Evolutionary conservation across 30 jellyfish, hydroid and myxozoan genomes (phyloP).

Genomic region (Pelagia noctiluca): DNA sequence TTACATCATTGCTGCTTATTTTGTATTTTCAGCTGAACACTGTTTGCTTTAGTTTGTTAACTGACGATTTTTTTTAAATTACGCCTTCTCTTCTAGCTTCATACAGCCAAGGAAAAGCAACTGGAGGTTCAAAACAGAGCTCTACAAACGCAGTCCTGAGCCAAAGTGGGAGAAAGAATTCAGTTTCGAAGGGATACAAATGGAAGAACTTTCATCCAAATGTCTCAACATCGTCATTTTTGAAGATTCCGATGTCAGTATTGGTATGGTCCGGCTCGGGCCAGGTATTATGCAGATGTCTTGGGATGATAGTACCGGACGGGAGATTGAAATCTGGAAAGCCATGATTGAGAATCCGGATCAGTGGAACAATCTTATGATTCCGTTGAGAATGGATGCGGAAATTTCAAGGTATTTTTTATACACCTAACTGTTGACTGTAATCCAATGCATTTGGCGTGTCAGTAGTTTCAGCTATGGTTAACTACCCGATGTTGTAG

Average conservation of each 20-base stretch:
- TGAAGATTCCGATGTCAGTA: slow-evolving; percentile 62
- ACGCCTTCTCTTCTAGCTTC: slow-evolving; percentile 36
- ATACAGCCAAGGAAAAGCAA: slow-evolving; percentile 68
- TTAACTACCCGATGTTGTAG: too few species aligned
- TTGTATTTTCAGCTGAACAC: too few species aligned
- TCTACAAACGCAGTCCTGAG: slow-evolving; percentile 79
- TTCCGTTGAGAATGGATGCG: slow-evolving; percentile 67
- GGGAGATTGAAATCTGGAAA: slow-evolving; percentile 87
- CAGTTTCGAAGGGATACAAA: slow-evolving; percentile 58
- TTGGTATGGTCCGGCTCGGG: slow-evolving; percentile 89
- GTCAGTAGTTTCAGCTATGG: too few species aligned
- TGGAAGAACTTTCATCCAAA: slow-evolving; percentile 64
- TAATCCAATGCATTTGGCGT: too few species aligned
- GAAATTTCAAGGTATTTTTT: slow-evolving; percentile 33
- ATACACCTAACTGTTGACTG: too few species aligned
- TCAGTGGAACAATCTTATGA: slow-evolving; percentile 69
- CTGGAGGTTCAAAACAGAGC: slow-evolving; percentile 73
- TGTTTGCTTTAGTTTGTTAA: too few species aligned
- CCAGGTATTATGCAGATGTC: slow-evolving; percentile 72
- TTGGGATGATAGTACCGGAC: slow-evolving; percentile 95
- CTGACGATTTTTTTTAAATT: not conserved
- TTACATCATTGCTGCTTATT: too few species aligned
- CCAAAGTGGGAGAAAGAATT: slow-evolving; percentile 85
- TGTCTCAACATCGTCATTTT: slow-evolving; percentile 70
- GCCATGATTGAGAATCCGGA: slow-evolving; percentile 84